Conservation (phyloP, 2,113 vertebrate species). For the Platichthys flesus region DNA sequence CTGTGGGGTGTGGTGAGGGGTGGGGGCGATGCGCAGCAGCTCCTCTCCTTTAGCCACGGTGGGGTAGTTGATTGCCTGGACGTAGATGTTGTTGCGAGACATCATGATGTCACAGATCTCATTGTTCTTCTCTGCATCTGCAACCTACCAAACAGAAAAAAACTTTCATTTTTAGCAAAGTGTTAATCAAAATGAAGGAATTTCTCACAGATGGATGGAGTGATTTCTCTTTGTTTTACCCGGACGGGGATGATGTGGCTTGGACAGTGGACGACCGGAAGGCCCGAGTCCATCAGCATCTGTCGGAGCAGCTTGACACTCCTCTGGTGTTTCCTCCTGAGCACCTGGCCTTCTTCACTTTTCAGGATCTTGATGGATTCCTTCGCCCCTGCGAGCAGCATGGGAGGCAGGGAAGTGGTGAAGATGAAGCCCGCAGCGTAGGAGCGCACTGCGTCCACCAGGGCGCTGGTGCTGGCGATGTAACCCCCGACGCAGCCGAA, state of each 20-base stretch:
- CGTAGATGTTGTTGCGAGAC: slow-evolving; percentile 90
- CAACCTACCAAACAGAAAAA: slow-evolving; percentile 79
- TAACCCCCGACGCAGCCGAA: slow-evolving; percentile 94
- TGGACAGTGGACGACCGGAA: slow-evolving; percentile 92
- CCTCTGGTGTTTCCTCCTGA: slow-evolving; percentile 91
- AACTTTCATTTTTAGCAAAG: no score
- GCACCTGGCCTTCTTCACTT: slow-evolving; percentile 84
- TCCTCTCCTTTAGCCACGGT: slow-evolving; percentile 91
- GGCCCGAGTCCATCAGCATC: slow-evolving; percentile 91
- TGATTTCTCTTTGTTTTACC: slow-evolving; percentile 43
- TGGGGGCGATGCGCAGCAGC: slow-evolving; percentile 91
- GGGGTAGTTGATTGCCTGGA: slow-evolving; percentile 94
- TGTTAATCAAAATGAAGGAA: no score
- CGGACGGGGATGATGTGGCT: slow-evolving; percentile 94
- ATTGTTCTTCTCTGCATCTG: slow-evolving; percentile 92
- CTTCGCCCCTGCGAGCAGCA: slow-evolving; percentile 90
- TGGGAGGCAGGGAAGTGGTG: slow-evolving; percentile 93
- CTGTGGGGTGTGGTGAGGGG: slow-evolving; percentile 91
- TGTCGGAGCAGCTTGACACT: slow-evolving; percentile 92
- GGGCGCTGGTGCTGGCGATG: slow-evolving; percentile 87
- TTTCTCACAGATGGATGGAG: no score
- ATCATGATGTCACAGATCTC: slow-evolving; percentile 90
- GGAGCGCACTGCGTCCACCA: slow-evolving; percentile 91
- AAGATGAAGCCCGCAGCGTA: slow-evolving; percentile 95
- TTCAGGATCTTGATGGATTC: slow-evolving; percentile 89